These are phyloP conservation scores for Venturia canescens DNA, from an alignment of 1,140 invertebrate species.

Conservation along the genomic window DNA sequence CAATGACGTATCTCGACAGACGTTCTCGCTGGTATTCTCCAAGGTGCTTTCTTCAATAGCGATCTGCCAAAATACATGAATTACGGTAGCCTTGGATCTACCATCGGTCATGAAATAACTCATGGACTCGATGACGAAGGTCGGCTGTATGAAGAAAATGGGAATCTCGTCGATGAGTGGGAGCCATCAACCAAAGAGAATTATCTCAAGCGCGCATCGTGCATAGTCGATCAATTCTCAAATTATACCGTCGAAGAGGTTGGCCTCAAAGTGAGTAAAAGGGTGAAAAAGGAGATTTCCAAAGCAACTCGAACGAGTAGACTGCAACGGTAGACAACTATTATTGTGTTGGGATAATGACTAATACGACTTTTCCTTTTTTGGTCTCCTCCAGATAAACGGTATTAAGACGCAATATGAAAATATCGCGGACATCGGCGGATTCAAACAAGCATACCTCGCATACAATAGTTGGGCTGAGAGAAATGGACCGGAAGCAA, in stretches of 20 bases:
- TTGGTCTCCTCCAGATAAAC: conserved; percentile 82
- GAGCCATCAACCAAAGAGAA: conserved; percentile 83
- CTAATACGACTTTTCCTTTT: neutral
- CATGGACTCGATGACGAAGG: conserved; percentile 96
- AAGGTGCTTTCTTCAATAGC: conserved; percentile 91
- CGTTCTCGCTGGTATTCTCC: conserved; percentile 92
- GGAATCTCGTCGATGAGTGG: conserved; percentile 93
- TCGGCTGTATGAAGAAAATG: conserved; percentile 93
- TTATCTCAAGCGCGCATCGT: conserved; percentile 87
- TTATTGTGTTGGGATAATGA: too few species aligned
- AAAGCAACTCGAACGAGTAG: too few species aligned
- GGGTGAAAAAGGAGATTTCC: neutral
- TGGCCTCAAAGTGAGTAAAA: conserved; percentile 81
- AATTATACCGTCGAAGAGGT: conserved; percentile 87
- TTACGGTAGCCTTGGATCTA: conserved; percentile 93
- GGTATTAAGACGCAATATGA: conserved; percentile 94
- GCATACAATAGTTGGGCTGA: conserved; percentile 64
- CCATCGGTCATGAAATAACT: conserved; percentile 96
- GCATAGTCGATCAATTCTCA: conserved; percentile 93
- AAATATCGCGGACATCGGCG: conserved; percentile 95
- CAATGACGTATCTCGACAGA: too few species aligned
- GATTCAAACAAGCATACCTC: conserved; percentile 90
- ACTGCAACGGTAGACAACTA: neutral
- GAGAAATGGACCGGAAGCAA: conserved; percentile 80
- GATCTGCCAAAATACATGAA: conserved; percentile 93